Evolutionary conservation across 2,888 invertebrate genomes (phyloP), one percentile per base, ranked within the genome.

Genomic region (Scaptomyza flava): DNA sequence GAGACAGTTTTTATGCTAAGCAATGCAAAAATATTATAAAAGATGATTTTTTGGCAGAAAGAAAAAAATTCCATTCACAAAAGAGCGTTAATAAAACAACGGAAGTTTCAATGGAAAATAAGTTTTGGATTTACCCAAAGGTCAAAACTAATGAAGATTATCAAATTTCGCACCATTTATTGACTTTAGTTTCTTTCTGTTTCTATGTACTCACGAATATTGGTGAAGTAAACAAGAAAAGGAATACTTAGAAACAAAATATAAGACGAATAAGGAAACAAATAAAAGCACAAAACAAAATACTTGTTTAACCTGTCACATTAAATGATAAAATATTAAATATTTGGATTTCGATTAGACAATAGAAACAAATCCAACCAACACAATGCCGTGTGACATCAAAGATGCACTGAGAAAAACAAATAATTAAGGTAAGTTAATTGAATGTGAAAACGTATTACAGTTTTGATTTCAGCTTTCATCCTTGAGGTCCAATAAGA

Each of bases 291-390:
- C 31, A 47, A 41, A 31, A 48, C 9, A 46, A 77, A 69, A 78
- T 70, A 74, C 74, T 64, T 60, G 76, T 78, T 58, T 70, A 77
- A 77, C 76, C 76, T 78, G 76, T 77, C 76, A 74, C 57, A 63
- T 60, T 43, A 62, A 71, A 72, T 73, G 62, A 52, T 50, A 61
- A 62, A 72, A 77, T 62, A 62, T 75, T 72, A 62, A 64, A 60
- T 72, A 62, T 73, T 77, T 67, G 41, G 58, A 58, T 47, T 63
- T 61, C 41, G 72, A 41, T 71, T 64, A 57, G 42, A 75, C 77
- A 75, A 75, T 77, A 72, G 64, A 53, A 61, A 53, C 52, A 61
- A 61, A 48, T n/a, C n/a, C n/a, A n/a, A n/a, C n/a, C n/a, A n/a
- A n/a, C n/a, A n/a, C n/a, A 38, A 36, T n/a, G 34, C 2, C 12